Conservation (phyloP, 2,113 vertebrate species). For the Pelecanus crispus region DNA sequence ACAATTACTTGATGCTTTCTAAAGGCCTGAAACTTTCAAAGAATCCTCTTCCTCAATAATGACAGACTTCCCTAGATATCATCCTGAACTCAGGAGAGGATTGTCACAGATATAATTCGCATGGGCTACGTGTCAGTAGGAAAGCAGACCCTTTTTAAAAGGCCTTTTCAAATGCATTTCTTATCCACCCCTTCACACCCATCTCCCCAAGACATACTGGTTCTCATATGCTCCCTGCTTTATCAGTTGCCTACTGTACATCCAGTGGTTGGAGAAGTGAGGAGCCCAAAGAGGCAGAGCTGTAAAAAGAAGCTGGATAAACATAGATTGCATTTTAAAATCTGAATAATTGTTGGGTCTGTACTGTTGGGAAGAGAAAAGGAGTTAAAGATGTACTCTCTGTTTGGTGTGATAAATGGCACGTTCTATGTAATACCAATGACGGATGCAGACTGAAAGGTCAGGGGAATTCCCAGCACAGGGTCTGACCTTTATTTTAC, state of each 20-base stretch:
- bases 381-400: constrained; percentile 56
- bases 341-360: constrained; percentile 44
- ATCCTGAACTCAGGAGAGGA: not conserved
- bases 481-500: constrained; percentile 69
- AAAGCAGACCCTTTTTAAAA: not conserved
- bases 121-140: not conserved
- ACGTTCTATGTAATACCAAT: constrained; percentile 63
- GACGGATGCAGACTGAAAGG: constrained; percentile 68
- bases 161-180: not conserved
- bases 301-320: constrained; percentile 18
- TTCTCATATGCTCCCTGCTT: not conserved
- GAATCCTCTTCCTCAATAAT: not conserved
- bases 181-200: not conserved
- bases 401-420: constrained; percentile 69
- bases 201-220: not conserved
- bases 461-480: constrained; percentile 70
- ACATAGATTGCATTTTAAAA: constrained; percentile 31
- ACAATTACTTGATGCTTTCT: not conserved
- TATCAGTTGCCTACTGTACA: not conserved
- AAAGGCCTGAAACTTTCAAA: not conserved
- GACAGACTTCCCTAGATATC: not conserved
- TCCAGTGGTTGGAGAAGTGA: not conserved
- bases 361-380: constrained; percentile 38
- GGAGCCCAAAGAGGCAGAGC: constrained; percentile 4
- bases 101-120: not conserved